Percentiles rank a stretch among this genome's conserved stretches.
Conservation (phyloP, 2,797 vertebrate genomes). For the Manis javanica region DNA sequence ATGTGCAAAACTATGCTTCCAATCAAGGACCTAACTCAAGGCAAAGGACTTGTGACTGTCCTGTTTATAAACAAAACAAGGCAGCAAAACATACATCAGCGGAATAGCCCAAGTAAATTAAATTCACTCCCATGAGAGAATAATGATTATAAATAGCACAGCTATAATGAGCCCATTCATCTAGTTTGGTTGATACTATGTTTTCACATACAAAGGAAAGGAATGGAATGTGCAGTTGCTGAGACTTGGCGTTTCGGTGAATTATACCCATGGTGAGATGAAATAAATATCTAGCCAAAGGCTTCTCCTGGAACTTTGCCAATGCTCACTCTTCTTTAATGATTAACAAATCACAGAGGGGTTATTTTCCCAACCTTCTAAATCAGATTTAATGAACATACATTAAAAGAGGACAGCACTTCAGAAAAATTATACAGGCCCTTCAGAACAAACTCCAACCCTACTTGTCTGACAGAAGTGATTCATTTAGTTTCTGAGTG, state of each 20-base stretch:
- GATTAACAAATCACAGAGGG: constrained; percentile 56
- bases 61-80: constrained; percentile 53
- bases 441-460: constrained; percentile 47
- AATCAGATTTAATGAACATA: constrained; percentile 73
- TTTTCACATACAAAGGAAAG: constrained; percentile 66
- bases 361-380: constrained; percentile 62
- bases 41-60: constrained; percentile 15
- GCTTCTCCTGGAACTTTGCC: constrained; percentile 14
- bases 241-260: constrained; percentile 69
- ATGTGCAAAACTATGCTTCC: constrained; percentile 9
- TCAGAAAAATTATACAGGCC: constrained; percentile 46
- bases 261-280: constrained; percentile 64
- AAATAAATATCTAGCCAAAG: constrained; percentile 51
- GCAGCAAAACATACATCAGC: background rate
- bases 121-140: constrained; percentile 54
- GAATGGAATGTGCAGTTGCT: constrained; percentile 71
- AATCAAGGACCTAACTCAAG: constrained; percentile 29
- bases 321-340: constrained; percentile 22
- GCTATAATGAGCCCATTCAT: constrained; percentile 63
- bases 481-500: constrained; percentile 75
- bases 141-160: constrained; percentile 58
- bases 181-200: constrained; percentile 65
- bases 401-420: constrained; percentile 61
- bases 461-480: constrained; percentile 73
- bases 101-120: constrained; percentile 67